Percentiles rank a stretch among this genome's conserved stretches.
Evolutionary conservation across 2,888 invertebrate species (phyloP).

Genomic region (Ichneumoninae sp.): DNA sequence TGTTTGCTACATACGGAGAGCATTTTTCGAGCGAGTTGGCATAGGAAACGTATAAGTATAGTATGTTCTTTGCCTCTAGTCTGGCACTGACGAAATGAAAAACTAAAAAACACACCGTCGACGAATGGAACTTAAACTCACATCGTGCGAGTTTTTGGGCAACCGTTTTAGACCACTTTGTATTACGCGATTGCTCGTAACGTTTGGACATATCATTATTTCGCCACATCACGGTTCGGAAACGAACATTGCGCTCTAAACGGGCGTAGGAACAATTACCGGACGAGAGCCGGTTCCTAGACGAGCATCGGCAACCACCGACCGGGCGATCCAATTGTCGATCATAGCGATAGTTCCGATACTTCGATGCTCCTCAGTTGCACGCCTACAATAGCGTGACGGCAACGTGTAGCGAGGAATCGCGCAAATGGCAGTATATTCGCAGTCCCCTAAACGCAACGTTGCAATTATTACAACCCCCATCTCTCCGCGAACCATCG

Average conservation of each 20-base stretch:
- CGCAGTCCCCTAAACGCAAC: background rate
- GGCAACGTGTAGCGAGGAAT: background rate
- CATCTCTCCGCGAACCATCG: background rate
- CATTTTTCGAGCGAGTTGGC: background rate
- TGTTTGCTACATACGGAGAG: background rate
- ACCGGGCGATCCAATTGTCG: background rate
- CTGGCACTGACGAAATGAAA: too few species aligned
- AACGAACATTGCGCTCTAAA: background rate
- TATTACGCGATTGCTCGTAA: background rate
- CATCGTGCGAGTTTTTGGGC: background rate
- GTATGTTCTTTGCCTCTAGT: background rate
- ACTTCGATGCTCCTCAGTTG: background rate
- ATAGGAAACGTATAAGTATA: background rate
- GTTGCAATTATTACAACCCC: background rate
- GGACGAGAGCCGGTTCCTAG: background rate
- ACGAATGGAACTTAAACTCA: background rate
- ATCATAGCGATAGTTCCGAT: background rate
- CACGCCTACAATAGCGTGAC: background rate
- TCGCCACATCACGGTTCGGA: background rate
- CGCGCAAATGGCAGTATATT: too few species aligned
- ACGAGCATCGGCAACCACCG: background rate
- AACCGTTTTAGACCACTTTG: background rate
- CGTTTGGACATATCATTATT: background rate
- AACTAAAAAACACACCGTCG: background rate
- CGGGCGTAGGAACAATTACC: background rate